phyloP scores from a whole-genome alignment of 64 coral and sea anemone genomes.

The Actinia equina region DNA sequence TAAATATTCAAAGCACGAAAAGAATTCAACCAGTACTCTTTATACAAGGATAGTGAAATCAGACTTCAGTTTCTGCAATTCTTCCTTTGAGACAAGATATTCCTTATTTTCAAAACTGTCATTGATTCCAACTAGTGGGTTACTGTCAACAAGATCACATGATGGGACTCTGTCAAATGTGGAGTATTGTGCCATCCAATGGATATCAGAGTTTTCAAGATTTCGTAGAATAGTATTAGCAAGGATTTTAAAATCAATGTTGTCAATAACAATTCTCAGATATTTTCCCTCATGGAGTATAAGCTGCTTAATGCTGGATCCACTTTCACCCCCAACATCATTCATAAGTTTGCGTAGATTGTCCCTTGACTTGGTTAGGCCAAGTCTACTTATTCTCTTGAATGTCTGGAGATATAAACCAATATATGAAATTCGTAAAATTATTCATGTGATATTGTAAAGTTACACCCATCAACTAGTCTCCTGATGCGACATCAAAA shows the following conservation, averaged over 20 bases:
- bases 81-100: too few species aligned
- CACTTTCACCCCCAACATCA: constrained; percentile 28
- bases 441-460: too few species aligned
- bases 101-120: too few species aligned
- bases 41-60: too few species aligned
- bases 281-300: neutral
- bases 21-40: too few species aligned
- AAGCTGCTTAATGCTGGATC: constrained; percentile 18
- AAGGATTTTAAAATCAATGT: constrained; percentile 55
- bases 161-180: constrained; percentile 57
- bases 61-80: too few species aligned
- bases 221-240: constrained; percentile 49
- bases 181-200: constrained; percentile 59
- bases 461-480: too few species aligned
- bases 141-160: constrained; percentile 42
- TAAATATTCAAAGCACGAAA: too few species aligned
- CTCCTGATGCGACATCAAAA: neutral
- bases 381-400: constrained; percentile 22
- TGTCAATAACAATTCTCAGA: constrained; percentile 54
- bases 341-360: constrained; percentile 53
- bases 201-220: constrained; percentile 55
- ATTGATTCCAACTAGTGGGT: too few species aligned
- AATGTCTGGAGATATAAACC: constrained; percentile 37
- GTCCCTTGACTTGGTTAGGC: constrained; percentile 47
- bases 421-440: too few species aligned